Conservation (phyloP, 2,888 invertebrate genomes). For the Timandra comae region DNA sequence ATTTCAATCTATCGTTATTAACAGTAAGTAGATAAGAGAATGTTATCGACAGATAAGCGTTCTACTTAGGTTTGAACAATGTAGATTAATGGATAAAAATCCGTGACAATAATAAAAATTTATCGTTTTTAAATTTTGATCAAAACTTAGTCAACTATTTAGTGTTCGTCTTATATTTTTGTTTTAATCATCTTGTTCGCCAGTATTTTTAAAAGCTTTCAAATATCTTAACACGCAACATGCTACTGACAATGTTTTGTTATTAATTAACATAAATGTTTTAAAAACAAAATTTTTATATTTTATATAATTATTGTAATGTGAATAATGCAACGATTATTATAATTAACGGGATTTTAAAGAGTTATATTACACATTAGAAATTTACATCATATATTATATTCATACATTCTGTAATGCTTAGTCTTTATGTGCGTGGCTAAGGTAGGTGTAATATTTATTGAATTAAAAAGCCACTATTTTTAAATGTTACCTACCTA, state of each 20-base stretch:
- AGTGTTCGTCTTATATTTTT: no score
- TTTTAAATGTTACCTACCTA: conserved; percentile 13
- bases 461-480: conserved; percentile 7
- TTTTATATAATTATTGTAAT: no score
- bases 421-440: conserved; percentile 8
- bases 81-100: no score
- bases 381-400: conserved; percentile 13
- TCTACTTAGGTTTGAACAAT: no score
- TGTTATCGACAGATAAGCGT: no score
- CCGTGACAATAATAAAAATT: no score
- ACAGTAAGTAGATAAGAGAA: no score
- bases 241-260: conserved; percentile 48
- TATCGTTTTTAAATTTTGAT: no score
- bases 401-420: conserved; percentile 42
- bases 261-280: no score
- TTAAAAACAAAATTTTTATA: no score
- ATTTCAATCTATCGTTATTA: no score
- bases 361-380: conserved; percentile 26
- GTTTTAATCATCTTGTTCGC: not conserved
- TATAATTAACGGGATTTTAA: conserved; percentile 27
- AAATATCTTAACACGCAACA: conserved; percentile 45
- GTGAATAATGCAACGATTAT: conserved; percentile 36
- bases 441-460: conserved; percentile 10
- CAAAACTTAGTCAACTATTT: no score
- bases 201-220: not conserved